Evolutionary conservation across 2,888 invertebrate genomes (phyloP).

Genomic region (Meandrusa payeni): DNA sequence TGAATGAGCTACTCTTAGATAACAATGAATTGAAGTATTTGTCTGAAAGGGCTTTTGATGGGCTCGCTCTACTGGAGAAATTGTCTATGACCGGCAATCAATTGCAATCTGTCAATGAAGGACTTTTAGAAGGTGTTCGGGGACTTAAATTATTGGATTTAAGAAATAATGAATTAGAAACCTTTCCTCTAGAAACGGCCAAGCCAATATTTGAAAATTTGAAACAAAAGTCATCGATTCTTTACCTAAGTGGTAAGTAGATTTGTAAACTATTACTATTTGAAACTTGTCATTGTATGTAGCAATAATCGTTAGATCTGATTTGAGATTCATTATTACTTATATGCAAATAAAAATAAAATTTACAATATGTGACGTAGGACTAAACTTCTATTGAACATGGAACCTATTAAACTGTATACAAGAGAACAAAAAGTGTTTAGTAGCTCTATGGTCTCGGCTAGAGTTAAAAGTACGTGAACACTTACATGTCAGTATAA

Average conservation of each 20-base stretch:
- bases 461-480: too few relatives aligned
- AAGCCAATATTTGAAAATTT: conserved; percentile 89
- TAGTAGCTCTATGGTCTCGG: too few relatives aligned
- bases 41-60: conserved; percentile 88
- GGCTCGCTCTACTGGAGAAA: conserved; percentile 86
- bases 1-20: conserved; percentile 86
- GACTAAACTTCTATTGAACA: too few relatives aligned
- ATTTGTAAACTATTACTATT: neutral
- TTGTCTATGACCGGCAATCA: conserved; percentile 89
- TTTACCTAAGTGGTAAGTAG: conserved; percentile 69
- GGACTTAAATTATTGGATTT: conserved; percentile 88
- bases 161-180: conserved; percentile 88
- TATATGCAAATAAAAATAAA: too few relatives aligned
- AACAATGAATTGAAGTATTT: conserved; percentile 87
- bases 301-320: too few relatives aligned
- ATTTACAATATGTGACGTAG: too few relatives aligned
- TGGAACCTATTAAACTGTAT: too few relatives aligned
- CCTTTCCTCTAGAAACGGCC: conserved; percentile 87
- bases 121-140: conserved; percentile 87
- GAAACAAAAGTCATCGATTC: conserved; percentile 75
- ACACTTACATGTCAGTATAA: too few relatives aligned
- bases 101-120: conserved; percentile 85
- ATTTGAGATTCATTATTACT: too few relatives aligned
- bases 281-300: too few relatives aligned
- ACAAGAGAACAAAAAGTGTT: too few relatives aligned